Conservation (phyloP, 1,140 invertebrate genomes). For the Yoshiicerus persimilis region DNA sequence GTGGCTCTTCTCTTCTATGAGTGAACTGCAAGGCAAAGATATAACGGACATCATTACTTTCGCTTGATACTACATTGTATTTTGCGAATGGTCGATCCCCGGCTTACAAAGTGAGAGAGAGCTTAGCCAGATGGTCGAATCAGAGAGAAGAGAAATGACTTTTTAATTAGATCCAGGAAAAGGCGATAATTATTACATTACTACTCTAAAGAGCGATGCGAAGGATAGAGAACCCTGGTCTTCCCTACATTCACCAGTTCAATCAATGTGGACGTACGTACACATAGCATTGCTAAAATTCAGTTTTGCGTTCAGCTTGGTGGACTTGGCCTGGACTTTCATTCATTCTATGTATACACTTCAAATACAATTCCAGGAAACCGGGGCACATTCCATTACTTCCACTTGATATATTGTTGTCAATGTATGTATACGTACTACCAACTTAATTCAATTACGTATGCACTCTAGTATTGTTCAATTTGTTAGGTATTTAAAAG, state of each 20-base stretch:
- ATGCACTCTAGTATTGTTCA: neutral
- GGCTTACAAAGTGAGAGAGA: neutral
- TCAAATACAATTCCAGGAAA: neutral
- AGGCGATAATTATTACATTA: constrained; percentile 11
- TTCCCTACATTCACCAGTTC: neutral
- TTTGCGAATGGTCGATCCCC: neutral
- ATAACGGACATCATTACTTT: neutral
- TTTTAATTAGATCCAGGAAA: constrained; percentile 11
- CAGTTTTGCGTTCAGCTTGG: neutral
- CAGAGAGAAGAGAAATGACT: constrained; percentile 1
- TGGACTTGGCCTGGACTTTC: neutral
- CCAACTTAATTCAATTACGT: neutral
- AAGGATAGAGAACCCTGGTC: neutral
- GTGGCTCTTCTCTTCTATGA: too few relatives aligned
- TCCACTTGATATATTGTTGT: neutral
- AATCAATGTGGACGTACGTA: neutral
- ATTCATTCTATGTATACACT: neutral
- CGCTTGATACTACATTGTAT: neutral
- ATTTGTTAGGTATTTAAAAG: neutral
- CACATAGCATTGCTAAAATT: neutral
- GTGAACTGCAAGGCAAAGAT: neutral
- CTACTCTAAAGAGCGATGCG: neutral
- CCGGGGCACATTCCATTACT: neutral
- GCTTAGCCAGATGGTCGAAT: neutral
- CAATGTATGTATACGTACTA: neutral